Percentiles rank a stretch among this genome's conserved stretches.
Evolutionary conservation across 2,797 vertebrate species (phyloP).

Genomic region (Acanthornis magna): DNA sequence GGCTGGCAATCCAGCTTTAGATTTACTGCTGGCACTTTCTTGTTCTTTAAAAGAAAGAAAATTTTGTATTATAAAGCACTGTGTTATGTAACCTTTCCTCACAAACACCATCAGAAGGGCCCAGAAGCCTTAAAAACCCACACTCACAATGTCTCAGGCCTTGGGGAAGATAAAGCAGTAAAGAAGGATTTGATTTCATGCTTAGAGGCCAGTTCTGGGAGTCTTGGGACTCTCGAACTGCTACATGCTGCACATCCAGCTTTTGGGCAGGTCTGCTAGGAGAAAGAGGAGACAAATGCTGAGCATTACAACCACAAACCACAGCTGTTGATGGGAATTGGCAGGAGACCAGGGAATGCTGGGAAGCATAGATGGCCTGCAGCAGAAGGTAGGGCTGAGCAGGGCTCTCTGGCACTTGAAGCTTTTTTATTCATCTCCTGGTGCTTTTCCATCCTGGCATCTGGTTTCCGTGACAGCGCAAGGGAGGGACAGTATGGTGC

Average conservation of each 20-base stretch:
- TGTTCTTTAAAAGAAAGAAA: neutral
- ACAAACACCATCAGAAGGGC: neutral
- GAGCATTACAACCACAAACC: constrained; percentile 48
- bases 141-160: neutral
- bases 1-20: neutral
- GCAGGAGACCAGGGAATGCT: constrained; percentile 48
- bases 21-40: neutral
- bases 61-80: neutral
- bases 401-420: neutral
- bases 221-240: neutral
- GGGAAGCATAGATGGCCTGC: constrained; percentile 30
- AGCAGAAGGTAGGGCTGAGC: constrained; percentile 42
- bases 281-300: constrained; percentile 38
- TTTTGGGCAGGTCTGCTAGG: constrained; percentile 15
- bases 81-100: neutral
- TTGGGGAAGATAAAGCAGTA: neutral
- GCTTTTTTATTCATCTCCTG: neutral
- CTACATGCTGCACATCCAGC: neutral
- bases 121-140: neutral
- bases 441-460: constrained; percentile 43
- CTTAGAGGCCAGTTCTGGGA: neutral
- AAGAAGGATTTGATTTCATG: neutral
- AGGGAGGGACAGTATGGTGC: neutral
- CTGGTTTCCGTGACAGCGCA: neutral
- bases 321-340: constrained; percentile 50